Evolutionary conservation across 2,888 invertebrate genomes (phyloP), one percentile per base, ranked within the genome.

Genomic region (Leucophora obtusa): DNA sequence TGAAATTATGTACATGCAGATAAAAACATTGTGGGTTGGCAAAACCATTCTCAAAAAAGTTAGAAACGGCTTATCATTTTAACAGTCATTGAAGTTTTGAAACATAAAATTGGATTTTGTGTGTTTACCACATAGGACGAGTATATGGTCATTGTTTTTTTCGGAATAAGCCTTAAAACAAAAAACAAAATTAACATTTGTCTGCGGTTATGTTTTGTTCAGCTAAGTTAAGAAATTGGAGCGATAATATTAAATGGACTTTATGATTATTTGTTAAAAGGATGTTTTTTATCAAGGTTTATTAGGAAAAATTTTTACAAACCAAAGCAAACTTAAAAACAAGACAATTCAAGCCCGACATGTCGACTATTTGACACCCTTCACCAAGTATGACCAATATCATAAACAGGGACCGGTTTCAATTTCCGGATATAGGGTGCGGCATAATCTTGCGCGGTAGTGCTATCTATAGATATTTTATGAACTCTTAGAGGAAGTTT

Each of bases 41-140:
- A 38, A 6, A 38, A 11, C 38, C 38, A 38, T 38, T 38, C 11
- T 38, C 14, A 10, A 38, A 10, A 50, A 50, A 51, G 11, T 47
- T 59, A 53, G 59, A 79, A 59, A 6, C 47, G 38, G 59, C 69
- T 79, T 74, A 73, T 69, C 73, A 65, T 74, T 58, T 53, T 65
- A 54, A 74, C 59, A 70, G 17, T 35, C 70, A 65, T 65, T 63
- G 43, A 69, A 72, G 11, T 65, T 58, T 73, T 18, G 9, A 18
- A 68, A 50, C 17, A 59, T 66, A 11, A 53, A 71, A 62, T 66
- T 28, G 43, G 24, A 59, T 58, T 62, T 63, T 53, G 43, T 38
- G 51, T 38, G 38, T 38, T 38, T 14, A 38, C 14, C 38, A 38
- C 14, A 38, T 11, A 38, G 11, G 3, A 28, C 4, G 35, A 7